Percentiles rank a stretch among this genome's conserved stretches.
Evolutionary conservation across 2,113 vertebrate genomes (phyloP).

Genomic region (Poecile atricapillus): DNA sequence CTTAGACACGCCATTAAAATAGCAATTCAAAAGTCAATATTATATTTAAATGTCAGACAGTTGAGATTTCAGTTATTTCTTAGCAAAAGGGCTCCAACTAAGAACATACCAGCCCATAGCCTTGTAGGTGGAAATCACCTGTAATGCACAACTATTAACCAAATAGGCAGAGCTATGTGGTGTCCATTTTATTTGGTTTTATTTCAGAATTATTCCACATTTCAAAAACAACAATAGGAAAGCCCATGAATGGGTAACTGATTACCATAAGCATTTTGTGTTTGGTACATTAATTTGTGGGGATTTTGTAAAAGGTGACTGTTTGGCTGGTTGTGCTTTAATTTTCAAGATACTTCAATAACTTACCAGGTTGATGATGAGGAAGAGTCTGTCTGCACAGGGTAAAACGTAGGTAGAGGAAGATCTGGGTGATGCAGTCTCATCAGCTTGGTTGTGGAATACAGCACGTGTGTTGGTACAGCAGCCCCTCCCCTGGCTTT

Average conservation of each 20-base stretch:
- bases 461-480: background rate
- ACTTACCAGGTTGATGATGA: background rate
- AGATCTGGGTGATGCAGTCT: background rate
- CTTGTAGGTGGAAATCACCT: background rate
- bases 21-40: slow-evolving; percentile 4
- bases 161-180: background rate
- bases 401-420: background rate
- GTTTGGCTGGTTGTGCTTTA: background rate
- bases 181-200: background rate
- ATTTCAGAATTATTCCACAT: background rate
- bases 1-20: background rate
- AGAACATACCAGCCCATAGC: background rate
- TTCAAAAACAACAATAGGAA: background rate
- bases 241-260: background rate
- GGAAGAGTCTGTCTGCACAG: background rate
- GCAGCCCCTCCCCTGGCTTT: background rate
- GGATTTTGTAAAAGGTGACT: background rate
- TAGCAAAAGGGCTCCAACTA: background rate
- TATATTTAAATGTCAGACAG: background rate
- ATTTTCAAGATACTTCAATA: background rate
- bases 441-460: background rate
- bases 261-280: background rate
- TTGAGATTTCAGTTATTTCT: background rate
- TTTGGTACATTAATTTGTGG: background rate
- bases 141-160: background rate